Conservation (phyloP, 1,140 invertebrate genomes). For the Batillaria attramentaria region DNA sequence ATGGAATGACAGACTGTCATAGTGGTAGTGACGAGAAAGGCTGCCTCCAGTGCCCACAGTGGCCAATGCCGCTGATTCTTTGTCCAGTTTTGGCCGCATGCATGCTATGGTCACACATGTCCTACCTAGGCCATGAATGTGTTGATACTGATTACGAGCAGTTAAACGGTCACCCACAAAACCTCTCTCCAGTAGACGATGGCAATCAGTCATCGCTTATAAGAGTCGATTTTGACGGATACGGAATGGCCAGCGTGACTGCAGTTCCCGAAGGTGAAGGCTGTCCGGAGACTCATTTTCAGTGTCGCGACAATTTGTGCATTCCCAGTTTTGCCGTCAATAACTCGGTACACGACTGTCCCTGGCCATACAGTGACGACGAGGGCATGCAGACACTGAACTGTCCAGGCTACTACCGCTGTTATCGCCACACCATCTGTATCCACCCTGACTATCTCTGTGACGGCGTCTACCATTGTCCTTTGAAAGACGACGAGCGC, state of each 20-base stretch:
- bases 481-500: slow-evolving; percentile 6
- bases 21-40: too few species aligned
- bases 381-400: not conserved
- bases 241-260: not conserved
- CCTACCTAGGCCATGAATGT: too few species aligned
- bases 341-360: slow-evolving; percentile 9
- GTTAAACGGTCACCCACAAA: too few species aligned
- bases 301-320: not conserved
- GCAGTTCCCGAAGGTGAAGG: too few species aligned
- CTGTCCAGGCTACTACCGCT: slow-evolving; percentile 31
- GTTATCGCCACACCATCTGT: slow-evolving; percentile 4
- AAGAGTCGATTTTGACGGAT: not conserved
- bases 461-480: slow-evolving; percentile 30
- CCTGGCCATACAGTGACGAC: slow-evolving; percentile 3
- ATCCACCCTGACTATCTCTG: slow-evolving; percentile 19
- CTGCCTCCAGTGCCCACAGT: too few species aligned
- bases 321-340: not conserved
- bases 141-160: too few species aligned
- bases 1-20: too few species aligned
- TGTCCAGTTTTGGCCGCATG: too few species aligned
- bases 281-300: not conserved
- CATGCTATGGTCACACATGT: too few species aligned
- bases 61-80: too few species aligned
- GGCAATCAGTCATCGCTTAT: too few species aligned
- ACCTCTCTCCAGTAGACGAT: too few species aligned